Conservation (phyloP, 2,888 invertebrate genomes). For the Tridacna gigas region DNA sequence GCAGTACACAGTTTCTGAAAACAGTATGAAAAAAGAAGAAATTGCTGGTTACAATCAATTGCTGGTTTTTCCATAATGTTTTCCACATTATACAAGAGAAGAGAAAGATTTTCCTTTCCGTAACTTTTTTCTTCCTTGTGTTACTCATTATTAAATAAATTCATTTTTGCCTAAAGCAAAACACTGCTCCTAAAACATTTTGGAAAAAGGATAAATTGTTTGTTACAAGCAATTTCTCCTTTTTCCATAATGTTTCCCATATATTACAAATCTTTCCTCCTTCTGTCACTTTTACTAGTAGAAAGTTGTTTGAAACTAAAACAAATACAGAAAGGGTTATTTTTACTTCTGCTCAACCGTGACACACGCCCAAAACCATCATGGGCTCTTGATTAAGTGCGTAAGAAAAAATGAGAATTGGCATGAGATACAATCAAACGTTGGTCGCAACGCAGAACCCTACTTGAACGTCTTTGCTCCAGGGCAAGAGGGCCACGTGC, state of each 20-base stretch:
- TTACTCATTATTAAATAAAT: too few relatives aligned
- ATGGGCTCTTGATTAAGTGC: conserved; percentile 11
- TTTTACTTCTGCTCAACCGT: neutral
- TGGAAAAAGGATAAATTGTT: too few relatives aligned
- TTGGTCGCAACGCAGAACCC: conserved; percentile 12
- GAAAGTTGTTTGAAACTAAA: too few relatives aligned
- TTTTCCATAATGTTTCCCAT: too few relatives aligned
- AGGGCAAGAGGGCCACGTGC: conserved; percentile 42
- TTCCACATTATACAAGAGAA: neutral
- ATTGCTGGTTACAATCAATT: neutral
- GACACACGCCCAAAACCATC: conserved; percentile 3
- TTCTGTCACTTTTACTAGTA: too few relatives aligned
- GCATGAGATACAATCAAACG: conserved; percentile 21
- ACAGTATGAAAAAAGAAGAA: neutral
- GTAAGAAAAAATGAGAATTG: conserved; percentile 24
- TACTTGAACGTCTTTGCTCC: conserved; percentile 32
- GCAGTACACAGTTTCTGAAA: neutral
- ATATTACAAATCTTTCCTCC: too few relatives aligned
- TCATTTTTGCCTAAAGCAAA: too few relatives aligned
- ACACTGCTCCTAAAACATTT: too few relatives aligned
- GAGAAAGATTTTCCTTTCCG: neutral
- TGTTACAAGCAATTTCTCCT: too few relatives aligned
- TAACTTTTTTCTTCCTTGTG: too few relatives aligned
- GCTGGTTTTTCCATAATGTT: neutral
- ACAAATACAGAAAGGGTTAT: neutral